These are phyloP conservation scores for Drosophila borborema DNA, from an alignment of 2,888 invertebrate genomes.

Conservation along the genomic window DNA sequence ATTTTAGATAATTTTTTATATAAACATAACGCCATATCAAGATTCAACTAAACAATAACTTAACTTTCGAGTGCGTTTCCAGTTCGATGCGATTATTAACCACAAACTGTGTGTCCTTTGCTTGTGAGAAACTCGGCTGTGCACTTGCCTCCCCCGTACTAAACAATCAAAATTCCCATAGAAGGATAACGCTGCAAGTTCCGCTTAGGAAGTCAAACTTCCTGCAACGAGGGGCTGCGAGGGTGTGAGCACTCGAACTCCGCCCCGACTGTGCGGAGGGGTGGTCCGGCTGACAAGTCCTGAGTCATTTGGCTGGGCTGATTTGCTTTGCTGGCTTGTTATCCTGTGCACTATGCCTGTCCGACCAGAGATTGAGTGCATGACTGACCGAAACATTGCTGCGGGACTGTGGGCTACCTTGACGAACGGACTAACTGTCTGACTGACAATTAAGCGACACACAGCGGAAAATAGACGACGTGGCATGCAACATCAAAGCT, in stretches of 20 bases:
- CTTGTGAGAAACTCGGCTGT: background rate
- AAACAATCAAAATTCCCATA: slow-evolving; percentile 61
- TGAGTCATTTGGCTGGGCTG: slow-evolving; percentile 45
- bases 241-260: slow-evolving; percentile 28
- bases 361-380: slow-evolving; percentile 71
- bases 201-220: slow-evolving; percentile 75
- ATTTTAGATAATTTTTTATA: background rate
- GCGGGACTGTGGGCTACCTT: slow-evolving; percentile 47
- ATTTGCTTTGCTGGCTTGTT: slow-evolving; percentile 25
- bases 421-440: slow-evolving; percentile 38
- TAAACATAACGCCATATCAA: background rate
- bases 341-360: slow-evolving; percentile 53
- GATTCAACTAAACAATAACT: background rate
- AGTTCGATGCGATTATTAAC: slow-evolving; percentile 13
- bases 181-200: slow-evolving; percentile 66
- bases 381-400: slow-evolving; percentile 65
- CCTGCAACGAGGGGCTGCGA: slow-evolving; percentile 49
- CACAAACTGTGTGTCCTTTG: slow-evolving; percentile 11
- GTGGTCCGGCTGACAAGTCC: slow-evolving; percentile 35
- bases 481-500: slow-evolving; percentile 78
- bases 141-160: background rate
- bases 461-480: slow-evolving; percentile 82
- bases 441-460: slow-evolving; percentile 77
- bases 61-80: background rate
- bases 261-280: slow-evolving; percentile 32